Evolutionary conservation across 2,888 invertebrate species (phyloP), one percentile per base, ranked within the genome.

Genomic region (Mythimna albipuncta): DNA sequence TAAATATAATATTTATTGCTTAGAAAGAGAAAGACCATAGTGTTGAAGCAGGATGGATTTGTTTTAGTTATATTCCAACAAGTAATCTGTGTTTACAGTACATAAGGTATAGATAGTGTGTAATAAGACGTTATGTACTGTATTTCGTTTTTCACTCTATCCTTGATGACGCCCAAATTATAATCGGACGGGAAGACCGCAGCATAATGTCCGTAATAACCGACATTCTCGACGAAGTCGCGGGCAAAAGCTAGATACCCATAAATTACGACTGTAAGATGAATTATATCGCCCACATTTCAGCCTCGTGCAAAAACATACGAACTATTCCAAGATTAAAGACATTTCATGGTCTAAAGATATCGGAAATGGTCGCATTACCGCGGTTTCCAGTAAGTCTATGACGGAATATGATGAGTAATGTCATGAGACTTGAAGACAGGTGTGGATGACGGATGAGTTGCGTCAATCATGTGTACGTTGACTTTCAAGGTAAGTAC

Each of bases 251-350:
- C n/a, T 26, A 6, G 21, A 32, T 54, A 32, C 3, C 21, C n/a
- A 61, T 41, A 71, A 65, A 69, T 64, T 9, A 9, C 11, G 54
- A 26, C 44, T 7, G n/a, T 6, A 58, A 64, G 35, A 67, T 63
- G 16, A 69, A 66, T 66, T 41, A 50, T 38, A 26, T 47, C 11
- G 9, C 64, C 52, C 69, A 66, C 80, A 83, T 73, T 59, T 5
- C 19, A 47, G 63, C 75, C 81, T 69, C 79, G 84, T 80, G 84
- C 65, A 69, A 58, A 66, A 83, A 74, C 64, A 68, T 11, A 71
- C 44, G 41, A 21, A 67, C 63, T 80, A 80, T 83, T 80, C 68
- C 19, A 6, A 75, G 75, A 80, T 74, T 68, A 73, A 72, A 79
- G 65, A 83, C 81, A 62, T 72, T 57, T 79, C 79, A 65, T 62